Conservation (phyloP, 2,888 invertebrate species). For the Synergus itoensis region DNA sequence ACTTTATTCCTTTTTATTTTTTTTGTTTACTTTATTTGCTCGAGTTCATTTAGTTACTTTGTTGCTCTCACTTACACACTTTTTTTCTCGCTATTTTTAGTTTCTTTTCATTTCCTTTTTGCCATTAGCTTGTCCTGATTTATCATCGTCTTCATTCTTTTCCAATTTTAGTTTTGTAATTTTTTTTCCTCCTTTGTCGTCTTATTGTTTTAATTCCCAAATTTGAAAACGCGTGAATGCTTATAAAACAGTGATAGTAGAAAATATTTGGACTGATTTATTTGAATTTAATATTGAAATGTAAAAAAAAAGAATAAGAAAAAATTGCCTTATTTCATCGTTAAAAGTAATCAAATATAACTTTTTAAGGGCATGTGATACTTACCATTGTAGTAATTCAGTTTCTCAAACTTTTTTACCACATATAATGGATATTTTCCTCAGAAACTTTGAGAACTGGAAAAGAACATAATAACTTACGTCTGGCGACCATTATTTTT, state of each 20-base stretch:
- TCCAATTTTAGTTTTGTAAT: not conserved
- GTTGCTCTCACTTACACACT: not conserved
- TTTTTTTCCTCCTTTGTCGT: not conserved
- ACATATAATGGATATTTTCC: too few relatives aligned
- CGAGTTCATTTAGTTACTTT: not conserved
- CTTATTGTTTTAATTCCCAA: not conserved
- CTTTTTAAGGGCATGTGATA: too few relatives aligned
- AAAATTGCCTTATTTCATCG: too few relatives aligned
- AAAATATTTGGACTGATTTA: not conserved
- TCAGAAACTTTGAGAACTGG: too few relatives aligned
- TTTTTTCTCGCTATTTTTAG: conserved; percentile 2
- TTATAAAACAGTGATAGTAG: not conserved
- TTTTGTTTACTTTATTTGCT: not conserved
- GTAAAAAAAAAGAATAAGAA: too few relatives aligned
- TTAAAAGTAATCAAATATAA: too few relatives aligned
- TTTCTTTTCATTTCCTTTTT: conserved; percentile 7
- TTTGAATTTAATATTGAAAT: too few relatives aligned
- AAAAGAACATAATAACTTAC: too few relatives aligned
- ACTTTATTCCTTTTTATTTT: not conserved
- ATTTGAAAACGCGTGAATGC: not conserved
- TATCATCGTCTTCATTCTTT: not conserved
- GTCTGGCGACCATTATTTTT: too few relatives aligned
- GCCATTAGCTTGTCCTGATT: not conserved
- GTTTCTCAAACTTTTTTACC: too few relatives aligned
- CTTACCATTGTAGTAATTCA: too few relatives aligned